phyloP scores from a whole-genome alignment of 2,888 invertebrate species.

The Anthrax anthrax region DNA sequence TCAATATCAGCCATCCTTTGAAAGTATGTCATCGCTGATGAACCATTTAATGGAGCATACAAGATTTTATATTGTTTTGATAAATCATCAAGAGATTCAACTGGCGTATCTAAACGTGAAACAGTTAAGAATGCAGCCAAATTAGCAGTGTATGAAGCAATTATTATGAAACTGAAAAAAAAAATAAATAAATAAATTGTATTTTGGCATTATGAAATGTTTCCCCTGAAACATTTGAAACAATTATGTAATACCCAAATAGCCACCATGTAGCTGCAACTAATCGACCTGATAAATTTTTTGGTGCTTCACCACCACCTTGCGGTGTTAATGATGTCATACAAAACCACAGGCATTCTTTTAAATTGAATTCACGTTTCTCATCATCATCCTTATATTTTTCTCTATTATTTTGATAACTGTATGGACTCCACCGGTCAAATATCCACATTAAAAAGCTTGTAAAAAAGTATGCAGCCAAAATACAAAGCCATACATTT shows the following conservation, averaged over 20 bases:
- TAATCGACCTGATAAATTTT: conserved; percentile 85
- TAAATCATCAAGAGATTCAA: conserved; percentile 85
- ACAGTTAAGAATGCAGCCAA: conserved; percentile 94
- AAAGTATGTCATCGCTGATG: conserved; percentile 86
- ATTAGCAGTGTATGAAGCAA: conserved; percentile 97
- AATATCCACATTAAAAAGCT: conserved; percentile 92
- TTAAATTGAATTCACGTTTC: conserved; percentile 84
- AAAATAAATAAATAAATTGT: neutral
- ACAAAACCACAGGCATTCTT: conserved; percentile 97
- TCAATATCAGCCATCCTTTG: conserved; percentile 93
- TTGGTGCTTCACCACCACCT: conserved; percentile 91
- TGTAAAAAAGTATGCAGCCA: conserved; percentile 89
- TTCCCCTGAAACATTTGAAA: neutral
- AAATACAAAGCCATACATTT: conserved; percentile 92
- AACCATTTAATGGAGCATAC: conserved; percentile 81
- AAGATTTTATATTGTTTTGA: conserved; percentile 93
- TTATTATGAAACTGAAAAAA: conserved; percentile 71
- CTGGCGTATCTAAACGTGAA: conserved; percentile 80
- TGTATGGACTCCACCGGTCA: conserved; percentile 94
- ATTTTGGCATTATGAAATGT: neutral
- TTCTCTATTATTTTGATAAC: conserved; percentile 86
- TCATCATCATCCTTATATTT: conserved; percentile 88
- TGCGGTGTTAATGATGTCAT: conserved; percentile 95
- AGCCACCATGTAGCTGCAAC: conserved; percentile 99
- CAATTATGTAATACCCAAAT: conserved; percentile 52